Evolutionary conservation across 2,888 invertebrate species (phyloP), one percentile per base, ranked within the genome.

Genomic region (Uropetala carovei): DNA sequence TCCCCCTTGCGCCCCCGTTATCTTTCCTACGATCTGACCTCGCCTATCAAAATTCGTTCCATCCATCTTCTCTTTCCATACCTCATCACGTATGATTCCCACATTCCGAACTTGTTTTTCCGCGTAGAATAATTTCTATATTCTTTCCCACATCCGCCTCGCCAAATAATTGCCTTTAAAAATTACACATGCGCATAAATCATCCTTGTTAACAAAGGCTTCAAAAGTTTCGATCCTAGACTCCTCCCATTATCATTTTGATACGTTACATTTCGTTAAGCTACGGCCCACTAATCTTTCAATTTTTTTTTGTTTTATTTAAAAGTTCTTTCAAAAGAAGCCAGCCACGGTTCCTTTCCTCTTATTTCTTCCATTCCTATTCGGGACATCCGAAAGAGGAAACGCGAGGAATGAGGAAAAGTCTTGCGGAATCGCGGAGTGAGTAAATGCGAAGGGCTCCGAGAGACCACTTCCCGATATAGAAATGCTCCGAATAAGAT

Each of bases 381-480:
- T 75, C 75, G 22, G 75, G 75, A 9, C 75, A 22, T 75, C 75
- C 75, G 75, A 75, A 43, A 43, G 43, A 43, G 43, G 1, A 43
- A 43, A 75, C 75, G 75, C 13, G 27, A 75, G 75, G 75, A 75
- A 75, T 75, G 75, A 75, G 75, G 75, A 75, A 75, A 75, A 27
- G 22, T 18, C 9, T 22, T 68, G 18, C n/a, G 64, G 64, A 64
- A 64, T 64, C 18, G 64, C 16, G 75, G 75, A 22, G 13, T 27
- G 75, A 75, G 75, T 27, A 75, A 75, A 75, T 75, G 75, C 75
- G 27, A 75, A 27, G 22, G 68, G 22, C 43, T 43, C 43, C 43
- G 68, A 68, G 68, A 75, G 27, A 75, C 75, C 22, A 75, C 75
- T 75, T 75, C 75, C 75, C 75, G 75, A 75, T 75, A 75, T 75